Conservation (phyloP, 2,797 vertebrate genomes). For the Otolemur crassicaudatus region DNA sequence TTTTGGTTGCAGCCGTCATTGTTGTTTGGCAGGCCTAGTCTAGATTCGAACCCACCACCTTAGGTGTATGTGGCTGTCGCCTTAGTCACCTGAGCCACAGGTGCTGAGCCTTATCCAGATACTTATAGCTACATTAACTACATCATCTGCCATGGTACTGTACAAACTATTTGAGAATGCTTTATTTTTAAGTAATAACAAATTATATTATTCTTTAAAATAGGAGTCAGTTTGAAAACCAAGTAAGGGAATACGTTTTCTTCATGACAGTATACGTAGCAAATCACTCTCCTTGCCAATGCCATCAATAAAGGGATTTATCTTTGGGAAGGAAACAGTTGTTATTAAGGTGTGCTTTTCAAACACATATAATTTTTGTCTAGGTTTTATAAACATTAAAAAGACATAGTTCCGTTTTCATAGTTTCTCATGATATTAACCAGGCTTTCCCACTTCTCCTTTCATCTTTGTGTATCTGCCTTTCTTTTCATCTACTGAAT, state of each 20-base stretch:
- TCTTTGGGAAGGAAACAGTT: background rate
- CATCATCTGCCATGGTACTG: background rate
- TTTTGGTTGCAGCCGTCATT: too few relatives aligned
- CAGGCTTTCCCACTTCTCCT: background rate
- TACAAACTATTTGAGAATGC: constrained; percentile 1
- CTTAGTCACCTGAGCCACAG: too few relatives aligned
- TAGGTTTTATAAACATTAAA: background rate
- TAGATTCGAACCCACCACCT: too few relatives aligned
- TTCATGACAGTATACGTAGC: background rate
- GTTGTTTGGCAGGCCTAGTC: too few relatives aligned
- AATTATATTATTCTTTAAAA: background rate
- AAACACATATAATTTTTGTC: background rate
- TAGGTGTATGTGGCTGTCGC: too few relatives aligned
- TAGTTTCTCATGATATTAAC: background rate
- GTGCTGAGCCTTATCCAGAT: background rate
- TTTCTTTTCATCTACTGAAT: constrained; percentile 24
- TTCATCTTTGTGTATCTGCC: background rate
- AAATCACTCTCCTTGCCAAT: background rate
- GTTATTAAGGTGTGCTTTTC: background rate
- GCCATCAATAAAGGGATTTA: background rate
- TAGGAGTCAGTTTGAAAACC: background rate
- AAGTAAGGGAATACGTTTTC: background rate
- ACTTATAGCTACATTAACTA: background rate
- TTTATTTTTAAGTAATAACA: background rate
- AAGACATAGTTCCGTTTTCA: background rate